A percentile compares a stretch with the other conserved stretches of the same genome.
Conservation (phyloP, 1,140 invertebrate species). For the Pseudomyrmex pallidus region DNA sequence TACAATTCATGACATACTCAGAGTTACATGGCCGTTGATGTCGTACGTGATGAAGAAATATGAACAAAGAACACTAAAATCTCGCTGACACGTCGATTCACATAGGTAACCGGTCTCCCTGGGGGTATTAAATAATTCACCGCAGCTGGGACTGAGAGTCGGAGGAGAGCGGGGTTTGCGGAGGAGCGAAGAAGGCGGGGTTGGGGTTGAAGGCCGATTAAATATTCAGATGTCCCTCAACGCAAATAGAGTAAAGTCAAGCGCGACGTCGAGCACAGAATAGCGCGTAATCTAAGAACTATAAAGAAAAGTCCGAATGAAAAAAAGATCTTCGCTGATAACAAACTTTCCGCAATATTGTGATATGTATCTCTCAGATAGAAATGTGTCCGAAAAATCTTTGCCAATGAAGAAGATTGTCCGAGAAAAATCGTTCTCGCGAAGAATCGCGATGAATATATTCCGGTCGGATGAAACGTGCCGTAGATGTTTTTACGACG, state of each 20-base stretch:
- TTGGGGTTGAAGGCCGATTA: slow-evolving; percentile 83
- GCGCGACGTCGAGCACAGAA: slow-evolving; percentile 53
- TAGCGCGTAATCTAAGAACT: slow-evolving; percentile 49
- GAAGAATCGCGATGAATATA: slow-evolving; percentile 50
- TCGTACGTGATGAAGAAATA: slow-evolving; percentile 29
- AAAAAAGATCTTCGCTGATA: not conserved
- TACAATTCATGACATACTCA: not conserved
- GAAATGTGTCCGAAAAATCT: not conserved
- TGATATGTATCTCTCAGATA: not conserved
- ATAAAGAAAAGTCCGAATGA: not conserved
- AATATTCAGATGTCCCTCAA: slow-evolving; percentile 84
- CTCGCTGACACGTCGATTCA: slow-evolving; percentile 71
- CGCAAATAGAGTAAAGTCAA: slow-evolving; percentile 79
- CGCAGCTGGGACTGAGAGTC: slow-evolving; percentile 80
- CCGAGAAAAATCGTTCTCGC: not conserved
- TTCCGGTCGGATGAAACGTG: slow-evolving; percentile 24
- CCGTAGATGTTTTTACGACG: slow-evolving; percentile 77
- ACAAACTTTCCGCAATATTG: not conserved
- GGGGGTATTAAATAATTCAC: slow-evolving; percentile 84
- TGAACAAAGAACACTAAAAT: slow-evolving; percentile 73
- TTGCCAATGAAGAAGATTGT: not conserved
- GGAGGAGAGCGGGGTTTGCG: slow-evolving; percentile 74
- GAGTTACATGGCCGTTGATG: slow-evolving; percentile 41
- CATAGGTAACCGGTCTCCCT: slow-evolving; percentile 80
- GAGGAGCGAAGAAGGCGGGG: slow-evolving; percentile 72